Conservation (phyloP, 2,113 vertebrate genomes). For the Ceyx melanurus region DNA sequence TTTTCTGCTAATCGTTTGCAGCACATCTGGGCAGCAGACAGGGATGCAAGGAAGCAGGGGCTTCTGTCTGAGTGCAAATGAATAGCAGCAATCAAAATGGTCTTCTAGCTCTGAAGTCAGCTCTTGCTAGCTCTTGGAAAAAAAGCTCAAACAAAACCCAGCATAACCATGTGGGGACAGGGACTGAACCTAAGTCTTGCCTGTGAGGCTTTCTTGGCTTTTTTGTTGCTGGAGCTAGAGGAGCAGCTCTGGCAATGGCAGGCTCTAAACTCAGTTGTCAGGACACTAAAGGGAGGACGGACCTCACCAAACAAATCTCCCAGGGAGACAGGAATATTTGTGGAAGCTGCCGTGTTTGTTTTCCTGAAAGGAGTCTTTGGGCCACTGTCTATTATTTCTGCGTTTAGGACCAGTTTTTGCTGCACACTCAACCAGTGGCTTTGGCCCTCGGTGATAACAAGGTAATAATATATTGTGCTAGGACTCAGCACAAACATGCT, state of each 20-base stretch:
- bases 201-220: neutral
- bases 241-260: neutral
- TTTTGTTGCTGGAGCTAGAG: neutral
- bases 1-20: neutral
- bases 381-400: neutral
- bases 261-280: neutral
- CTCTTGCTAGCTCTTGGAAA: neutral
- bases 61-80: neutral
- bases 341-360: neutral
- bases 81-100: neutral
- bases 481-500: neutral
- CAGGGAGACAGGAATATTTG: accelerated
- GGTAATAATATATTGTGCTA: neutral
- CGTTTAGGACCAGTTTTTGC: neutral
- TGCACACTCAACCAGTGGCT: accelerated
- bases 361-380: neutral
- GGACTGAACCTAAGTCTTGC: neutral
- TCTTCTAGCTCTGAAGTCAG: neutral
- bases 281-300: neutral
- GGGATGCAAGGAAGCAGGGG: neutral
- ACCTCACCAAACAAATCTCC: accelerated
- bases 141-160: neutral
- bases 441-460: neutral
- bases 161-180: accelerated
- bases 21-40: neutral